These are phyloP conservation scores for Phoxinus dragarum DNA, from an alignment of 2,797 vertebrate species.

Conservation along the genomic window DNA sequence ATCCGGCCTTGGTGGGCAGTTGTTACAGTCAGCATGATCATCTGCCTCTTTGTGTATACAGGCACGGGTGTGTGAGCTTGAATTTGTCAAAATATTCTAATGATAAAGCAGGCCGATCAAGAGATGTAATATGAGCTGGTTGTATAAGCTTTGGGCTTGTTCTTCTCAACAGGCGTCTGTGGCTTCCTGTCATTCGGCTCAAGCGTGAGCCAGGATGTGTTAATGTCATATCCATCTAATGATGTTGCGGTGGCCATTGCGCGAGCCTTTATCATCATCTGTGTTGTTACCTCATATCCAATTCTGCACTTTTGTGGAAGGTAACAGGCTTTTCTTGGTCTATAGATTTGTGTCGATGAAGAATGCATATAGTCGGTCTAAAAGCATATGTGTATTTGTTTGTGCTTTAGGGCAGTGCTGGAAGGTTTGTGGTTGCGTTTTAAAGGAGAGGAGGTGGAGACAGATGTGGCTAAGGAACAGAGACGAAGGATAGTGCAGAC, in stretches of 20 bases:
- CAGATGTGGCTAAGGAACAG: constrained; percentile 86
- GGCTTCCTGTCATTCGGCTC: constrained; percentile 95
- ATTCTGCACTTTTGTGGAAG: constrained; percentile 98
- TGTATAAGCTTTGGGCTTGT: not conserved
- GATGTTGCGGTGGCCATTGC: constrained; percentile 92
- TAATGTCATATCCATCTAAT: constrained; percentile 93
- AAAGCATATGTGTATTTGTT: constrained; percentile 28
- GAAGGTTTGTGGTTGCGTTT: constrained; percentile 97
- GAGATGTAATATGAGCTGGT: not conserved
- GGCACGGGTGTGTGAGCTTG: constrained; percentile 85
- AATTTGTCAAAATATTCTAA: not conserved
- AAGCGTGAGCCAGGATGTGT: constrained; percentile 87
- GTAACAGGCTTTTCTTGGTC: constrained; percentile 70
- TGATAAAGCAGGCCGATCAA: not conserved
- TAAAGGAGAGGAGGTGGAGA: constrained; percentile 87
- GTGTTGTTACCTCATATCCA: constrained; percentile 94
- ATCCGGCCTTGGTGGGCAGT: constrained; percentile 90
- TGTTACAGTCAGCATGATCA: constrained; percentile 90
- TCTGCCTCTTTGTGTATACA: constrained; percentile 94
- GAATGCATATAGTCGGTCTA: not conserved
- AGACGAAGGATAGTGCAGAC: constrained; percentile 90
- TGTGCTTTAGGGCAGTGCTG: constrained; percentile 84
- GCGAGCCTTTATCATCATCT: constrained; percentile 92
- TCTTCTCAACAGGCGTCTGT: constrained; percentile 84
- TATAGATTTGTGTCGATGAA: constrained; percentile 16